Base-by-base conservation (phyloP, 2,797 vertebrate genomes). In the Microcaecilia unicolor region DNA sequence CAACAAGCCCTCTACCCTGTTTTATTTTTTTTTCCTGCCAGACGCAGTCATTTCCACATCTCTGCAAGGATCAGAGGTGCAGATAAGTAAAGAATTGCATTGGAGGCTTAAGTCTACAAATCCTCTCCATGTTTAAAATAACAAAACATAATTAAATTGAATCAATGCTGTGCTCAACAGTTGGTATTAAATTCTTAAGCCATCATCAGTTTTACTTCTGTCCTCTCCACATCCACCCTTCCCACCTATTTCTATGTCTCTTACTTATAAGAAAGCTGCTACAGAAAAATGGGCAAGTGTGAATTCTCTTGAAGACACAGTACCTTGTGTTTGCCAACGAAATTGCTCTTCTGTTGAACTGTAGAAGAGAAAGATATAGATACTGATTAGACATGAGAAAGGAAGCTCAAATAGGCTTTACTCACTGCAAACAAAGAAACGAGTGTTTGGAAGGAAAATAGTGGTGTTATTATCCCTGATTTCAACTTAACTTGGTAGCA, bases 291-390 rank as follows among this genome's bases (percentile, higher is more conserved):
- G n/a, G n/a, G n/a, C n/a, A n/a, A n/a, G n/a, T n/a, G n/a, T n/a
- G n/a, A n/a, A n/a, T n/a, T n/a, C n/a, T n/a, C n/a, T n/a, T n/a
- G n/a, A n/a, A n/a, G 15, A 2, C 27, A 31, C 8, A 25, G 65
- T 90, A 96, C 95, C 95, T 96, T 94, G 92, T 41, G 88, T 72
- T 48, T 93, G 92, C 95, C 95, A 98, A 50, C 90, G 90, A 73
- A 93, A 95, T 37, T 92, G 92, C 38, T 98, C 95, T 67, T 97
- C 95, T 44, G 88, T 70, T 22, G 93, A 96, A 84, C 95, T 98
- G 55, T 8, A 71, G 86, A 50, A 70, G 83, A 45, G 61, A 71
- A 61, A 62, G 45, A 36, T 48, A 64, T 35, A 58, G 4, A 19
- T 26, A 6, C 9, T 6, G 11, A 31, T 44, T 28, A 48, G 9